Base-by-base conservation (phyloP, 2,113 vertebrate genomes). In the Melanostigma gelatinosum region DNA sequence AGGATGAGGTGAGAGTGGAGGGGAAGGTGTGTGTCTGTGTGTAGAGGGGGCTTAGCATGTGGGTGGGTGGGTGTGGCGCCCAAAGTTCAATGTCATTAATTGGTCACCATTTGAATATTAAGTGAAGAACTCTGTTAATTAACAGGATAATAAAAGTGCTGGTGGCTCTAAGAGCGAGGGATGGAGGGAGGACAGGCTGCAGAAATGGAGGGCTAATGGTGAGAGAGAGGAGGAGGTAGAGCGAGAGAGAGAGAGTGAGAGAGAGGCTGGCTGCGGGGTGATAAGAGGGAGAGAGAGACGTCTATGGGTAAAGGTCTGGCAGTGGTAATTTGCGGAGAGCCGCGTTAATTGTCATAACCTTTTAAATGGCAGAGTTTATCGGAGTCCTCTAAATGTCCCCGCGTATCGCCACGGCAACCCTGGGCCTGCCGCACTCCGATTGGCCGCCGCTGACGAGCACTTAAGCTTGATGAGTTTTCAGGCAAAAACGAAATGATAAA, bases 41-140 rank as follows among this genome's bases (percentile, higher is more conserved):
- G 57, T 1, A 20, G 8, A 61, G 34, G 82, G 46, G 67, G 52
- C 62, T 36, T 38, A 22, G 50, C 1, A 57, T n/a, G 73, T 52
- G 83, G 57, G 82, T 82, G 80, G 60, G 82, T 79, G 88, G 90
- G 92, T 85, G 91, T 90, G 83, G 87, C 88, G 82, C 93, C 94
- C 93, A 94, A 95, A 96, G 95, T 96, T 95, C 94, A 94, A 89
- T 95, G 94, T 90, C 95, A 96, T 95, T 96, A 95, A 96, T 96
- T 96, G 93, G 93, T 95, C 95, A 95, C 91, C 95, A 95, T 97
- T 96, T 96, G 94, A 95, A 94, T 96, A 96, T 95, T 96, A 95
- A 92, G 93, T 58, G 89, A 88, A 94, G 93, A 93, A 95, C 89
- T 94, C 91, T 89, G 88, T 96, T 97, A 97, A 96, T 97, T 95